Conservation (phyloP, 2,888 invertebrate species). For the Quadroppia sp. region DNA sequence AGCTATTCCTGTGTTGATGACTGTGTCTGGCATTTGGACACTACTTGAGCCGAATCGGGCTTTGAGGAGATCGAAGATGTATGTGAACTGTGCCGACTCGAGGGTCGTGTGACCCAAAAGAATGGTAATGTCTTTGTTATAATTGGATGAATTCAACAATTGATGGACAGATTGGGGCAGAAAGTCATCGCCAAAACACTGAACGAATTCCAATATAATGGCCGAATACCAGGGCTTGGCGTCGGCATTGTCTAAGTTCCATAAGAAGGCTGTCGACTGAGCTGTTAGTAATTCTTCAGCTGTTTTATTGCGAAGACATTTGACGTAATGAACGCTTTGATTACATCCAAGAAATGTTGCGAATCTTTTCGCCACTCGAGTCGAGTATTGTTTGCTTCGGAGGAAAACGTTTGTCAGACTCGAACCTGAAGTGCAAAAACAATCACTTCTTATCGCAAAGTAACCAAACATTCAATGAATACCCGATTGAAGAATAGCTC, state of each 20-base stretch:
- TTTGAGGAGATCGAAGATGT: not conserved
- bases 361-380: not conserved
- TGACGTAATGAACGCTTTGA: not conserved
- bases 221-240: not conserved
- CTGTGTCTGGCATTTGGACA: not conserved
- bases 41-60: not conserved
- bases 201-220: not conserved
- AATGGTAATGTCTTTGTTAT: not conserved
- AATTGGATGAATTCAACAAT: not conserved
- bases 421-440: not conserved
- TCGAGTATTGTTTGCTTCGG: not conserved
- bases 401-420: not conserved
- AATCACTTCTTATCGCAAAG: not conserved
- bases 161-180: not conserved
- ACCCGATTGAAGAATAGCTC: slow-evolving; percentile 17
- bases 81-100: not conserved
- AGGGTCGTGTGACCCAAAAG: not conserved
- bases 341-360: not conserved
- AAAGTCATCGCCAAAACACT: not conserved
- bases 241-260: not conserved
- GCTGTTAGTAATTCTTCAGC: not conserved
- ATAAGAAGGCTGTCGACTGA: not conserved
- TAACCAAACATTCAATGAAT: not conserved
- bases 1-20: not conserved
- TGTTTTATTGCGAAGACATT: slow-evolving; percentile 1